Conservation (phyloP, 1,140 invertebrate species). For the Epicauta chinensis region DNA sequence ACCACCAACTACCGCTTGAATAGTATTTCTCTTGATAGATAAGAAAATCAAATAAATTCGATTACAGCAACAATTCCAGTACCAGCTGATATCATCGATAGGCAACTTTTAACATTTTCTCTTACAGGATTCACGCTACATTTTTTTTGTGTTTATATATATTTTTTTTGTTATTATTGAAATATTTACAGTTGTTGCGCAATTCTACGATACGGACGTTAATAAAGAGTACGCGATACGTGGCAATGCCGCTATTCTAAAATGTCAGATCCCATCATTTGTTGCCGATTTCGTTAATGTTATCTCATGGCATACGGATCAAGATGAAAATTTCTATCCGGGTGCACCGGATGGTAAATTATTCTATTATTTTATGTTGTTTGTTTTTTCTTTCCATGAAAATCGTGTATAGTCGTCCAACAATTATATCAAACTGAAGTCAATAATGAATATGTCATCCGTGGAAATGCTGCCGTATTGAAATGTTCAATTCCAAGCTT, state of each 20-base stretch:
- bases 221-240: conserved; percentile 88
- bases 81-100: background rate
- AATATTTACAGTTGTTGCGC: conserved; percentile 63
- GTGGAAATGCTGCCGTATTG: conserved; percentile 87
- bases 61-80: background rate
- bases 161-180: background rate
- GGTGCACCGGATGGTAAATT: conserved; percentile 56
- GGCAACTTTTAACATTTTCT: background rate
- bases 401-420: conserved; percentile 67
- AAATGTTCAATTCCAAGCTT: conserved; percentile 91
- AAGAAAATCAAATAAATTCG: too few species aligned
- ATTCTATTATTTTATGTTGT: conserved; percentile 8
- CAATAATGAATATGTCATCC: conserved; percentile 89
- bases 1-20: too few species aligned
- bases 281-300: conserved; percentile 88
- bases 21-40: too few species aligned
- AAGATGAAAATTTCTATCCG: conserved; percentile 61
- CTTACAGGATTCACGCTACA: background rate
- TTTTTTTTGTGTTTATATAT: too few species aligned
- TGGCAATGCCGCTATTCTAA: conserved; percentile 84
- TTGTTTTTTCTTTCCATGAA: conserved; percentile 2
- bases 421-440: conserved; percentile 87
- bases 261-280: conserved; percentile 87
- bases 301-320: conserved; percentile 79
- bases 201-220: conserved; percentile 80